phyloP scores from a whole-genome alignment of 2,888 invertebrate genomes.

The Nomada fucata region DNA sequence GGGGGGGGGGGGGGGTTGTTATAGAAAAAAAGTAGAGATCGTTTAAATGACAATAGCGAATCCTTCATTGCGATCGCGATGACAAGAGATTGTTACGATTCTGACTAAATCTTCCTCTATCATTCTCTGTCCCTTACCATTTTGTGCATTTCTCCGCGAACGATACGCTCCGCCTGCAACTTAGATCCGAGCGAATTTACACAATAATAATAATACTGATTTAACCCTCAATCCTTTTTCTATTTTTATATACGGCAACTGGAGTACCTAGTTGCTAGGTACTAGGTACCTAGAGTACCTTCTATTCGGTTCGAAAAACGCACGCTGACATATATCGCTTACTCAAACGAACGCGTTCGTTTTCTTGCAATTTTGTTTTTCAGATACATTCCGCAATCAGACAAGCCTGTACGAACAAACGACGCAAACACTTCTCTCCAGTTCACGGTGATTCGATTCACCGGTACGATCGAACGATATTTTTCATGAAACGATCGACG shows the following conservation, averaged over 20 bases:
- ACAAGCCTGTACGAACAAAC: not conserved
- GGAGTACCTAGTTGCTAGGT: not conserved
- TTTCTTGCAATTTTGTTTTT: not conserved
- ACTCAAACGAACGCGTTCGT: not conserved
- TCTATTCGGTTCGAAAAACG: not conserved
- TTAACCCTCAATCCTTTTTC: not conserved
- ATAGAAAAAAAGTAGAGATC: not conserved
- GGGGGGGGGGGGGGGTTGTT: not conserved
- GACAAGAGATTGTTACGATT: not conserved
- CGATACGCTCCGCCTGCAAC: not conserved
- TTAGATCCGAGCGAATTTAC: conserved; percentile 9
- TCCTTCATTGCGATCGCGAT: conserved; percentile 38
- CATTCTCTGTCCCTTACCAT: not conserved
- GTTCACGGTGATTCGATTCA: not conserved
- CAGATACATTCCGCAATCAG: not conserved
- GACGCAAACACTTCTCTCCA: not conserved
- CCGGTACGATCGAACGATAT: not conserved
- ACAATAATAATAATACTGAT: conserved; percentile 49
- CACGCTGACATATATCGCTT: not conserved
- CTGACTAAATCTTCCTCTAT: not conserved
- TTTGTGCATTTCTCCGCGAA: conserved; percentile 28
- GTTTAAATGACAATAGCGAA: conserved; percentile 42
- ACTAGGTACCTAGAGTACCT: not conserved
- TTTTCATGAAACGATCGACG: too few species aligned
- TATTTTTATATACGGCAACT: conserved; percentile 3